A percentile compares a stretch with the other conserved stretches of the same genome.
Evolutionary conservation across 2,797 vertebrate species (phyloP).

Genomic region (Megalops cyprinoides): DNA sequence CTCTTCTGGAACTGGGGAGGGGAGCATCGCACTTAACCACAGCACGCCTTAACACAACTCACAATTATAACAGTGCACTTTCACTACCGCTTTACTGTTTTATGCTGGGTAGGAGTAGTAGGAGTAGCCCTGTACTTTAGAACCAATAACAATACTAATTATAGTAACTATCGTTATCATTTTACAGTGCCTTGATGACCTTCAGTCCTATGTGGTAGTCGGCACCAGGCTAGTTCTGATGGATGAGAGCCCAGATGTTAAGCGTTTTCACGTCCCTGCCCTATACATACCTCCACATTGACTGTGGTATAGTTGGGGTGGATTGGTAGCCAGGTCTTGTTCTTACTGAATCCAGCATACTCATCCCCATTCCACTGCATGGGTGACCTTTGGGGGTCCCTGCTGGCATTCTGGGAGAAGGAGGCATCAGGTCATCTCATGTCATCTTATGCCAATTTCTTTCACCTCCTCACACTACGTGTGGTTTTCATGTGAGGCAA

Average conservation of each 20-base stretch:
- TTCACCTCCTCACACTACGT: no score
- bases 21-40: neutral
- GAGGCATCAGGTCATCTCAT: neutral
- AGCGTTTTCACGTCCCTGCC: neutral
- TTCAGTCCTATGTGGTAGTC: no score
- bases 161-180: no score
- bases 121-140: neutral
- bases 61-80: neutral
- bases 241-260: neutral
- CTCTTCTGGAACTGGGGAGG: constrained; percentile 77
- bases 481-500: no score
- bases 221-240: neutral
- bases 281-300: constrained; percentile 83
- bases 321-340: constrained; percentile 82
- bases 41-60: neutral
- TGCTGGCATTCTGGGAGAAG: constrained; percentile 72
- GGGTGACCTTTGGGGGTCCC: constrained; percentile 84
- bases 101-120: neutral
- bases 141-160: no score
- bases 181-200: no score
- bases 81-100: neutral
- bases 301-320: constrained; percentile 74
- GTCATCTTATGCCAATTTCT: no score
- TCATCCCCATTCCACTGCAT: constrained; percentile 88
- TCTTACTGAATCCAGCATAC: constrained; percentile 85